Evolutionary conservation across 2,797 vertebrate species (phyloP), one percentile per base, ranked within the genome.

Genomic region (Platalea minor): DNA sequence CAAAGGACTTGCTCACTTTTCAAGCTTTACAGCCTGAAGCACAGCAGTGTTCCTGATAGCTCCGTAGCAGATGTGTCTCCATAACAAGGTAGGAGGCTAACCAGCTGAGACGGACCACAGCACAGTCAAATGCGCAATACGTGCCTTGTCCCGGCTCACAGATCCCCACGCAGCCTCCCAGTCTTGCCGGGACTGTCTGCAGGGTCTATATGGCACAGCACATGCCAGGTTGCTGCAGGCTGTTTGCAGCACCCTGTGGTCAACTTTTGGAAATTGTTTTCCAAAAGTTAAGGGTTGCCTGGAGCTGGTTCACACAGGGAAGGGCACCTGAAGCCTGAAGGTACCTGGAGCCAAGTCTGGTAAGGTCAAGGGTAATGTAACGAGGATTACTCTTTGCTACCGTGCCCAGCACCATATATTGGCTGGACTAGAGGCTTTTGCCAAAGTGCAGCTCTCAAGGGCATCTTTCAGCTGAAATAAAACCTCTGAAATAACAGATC

Each of bases 401-500:
- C 6, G 1, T 76, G 16, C 59, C 37, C 83, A 76, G 43, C 2
- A 1, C 39, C 35, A 6, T 25, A 19, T n/a, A 73, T 9, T 53
- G 39, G 19, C 83, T 82, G 48, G 60, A 53, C 59, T 67, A n/a
- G 31, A 82, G 33, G 60, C 43, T 85, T 93, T 77, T 86, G 90
- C 50, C 60, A n/a, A 89, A 70, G 64, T 50, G 81, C 80, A 91
- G 75, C 56, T 87, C 88, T 80, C 91, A 88, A 67, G 85, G 74
- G 70, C 59, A 89, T 56, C 70, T 77, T 91, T 76, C 65, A 74
- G 60, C 48, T 77, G 86, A 95, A 95, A 90, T 46, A 90, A 91
- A 88, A 84, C 14, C 46, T 87, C 67, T 76, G 67, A 59, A 96
- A 89, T 67, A 86, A 91, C 88, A 90, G 83, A 88, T 89, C 75